Evolutionary conservation across 2,113 vertebrate genomes (phyloP).

Genomic region (Ancistrus triradiatus): DNA sequence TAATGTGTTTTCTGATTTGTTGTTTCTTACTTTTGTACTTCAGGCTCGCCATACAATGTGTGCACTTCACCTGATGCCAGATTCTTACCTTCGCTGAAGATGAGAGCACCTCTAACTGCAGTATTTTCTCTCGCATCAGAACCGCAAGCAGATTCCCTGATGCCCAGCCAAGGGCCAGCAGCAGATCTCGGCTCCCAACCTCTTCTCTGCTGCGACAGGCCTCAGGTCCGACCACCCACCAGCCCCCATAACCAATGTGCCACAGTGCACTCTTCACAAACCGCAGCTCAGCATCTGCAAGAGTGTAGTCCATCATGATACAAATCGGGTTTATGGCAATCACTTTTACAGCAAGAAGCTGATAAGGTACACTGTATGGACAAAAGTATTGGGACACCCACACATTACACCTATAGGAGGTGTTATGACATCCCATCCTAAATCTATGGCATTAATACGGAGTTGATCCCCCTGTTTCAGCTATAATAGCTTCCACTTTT

Average conservation of each 20-base stretch:
- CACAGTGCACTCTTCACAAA: slow-evolving; percentile 62
- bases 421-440: too few relatives aligned
- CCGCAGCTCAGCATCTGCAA: slow-evolving; percentile 37
- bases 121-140: slow-evolving; percentile 50
- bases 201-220: slow-evolving; percentile 20
- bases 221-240: slow-evolving; percentile 50
- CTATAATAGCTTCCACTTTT: too few relatives aligned
- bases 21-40: background rate
- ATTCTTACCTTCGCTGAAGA: slow-evolving; percentile 11
- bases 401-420: too few relatives aligned
- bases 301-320: too few relatives aligned
- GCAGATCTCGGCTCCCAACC: slow-evolving; percentile 59
- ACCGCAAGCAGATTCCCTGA: slow-evolving; percentile 53
- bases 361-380: too few relatives aligned
- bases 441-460: too few relatives aligned
- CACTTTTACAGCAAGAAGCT: too few relatives aligned
- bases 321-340: too few relatives aligned
- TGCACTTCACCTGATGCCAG: too few relatives aligned
- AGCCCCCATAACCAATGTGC: slow-evolving; percentile 62
- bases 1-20: background rate
- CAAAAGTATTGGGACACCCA: too few relatives aligned
- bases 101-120: slow-evolving; percentile 52
- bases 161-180: slow-evolving; percentile 64
- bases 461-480: too few relatives aligned
- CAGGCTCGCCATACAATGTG: background rate